phyloP scores from a whole-genome alignment of 2,113 vertebrate genomes.

The Macquaria australasica region DNA sequence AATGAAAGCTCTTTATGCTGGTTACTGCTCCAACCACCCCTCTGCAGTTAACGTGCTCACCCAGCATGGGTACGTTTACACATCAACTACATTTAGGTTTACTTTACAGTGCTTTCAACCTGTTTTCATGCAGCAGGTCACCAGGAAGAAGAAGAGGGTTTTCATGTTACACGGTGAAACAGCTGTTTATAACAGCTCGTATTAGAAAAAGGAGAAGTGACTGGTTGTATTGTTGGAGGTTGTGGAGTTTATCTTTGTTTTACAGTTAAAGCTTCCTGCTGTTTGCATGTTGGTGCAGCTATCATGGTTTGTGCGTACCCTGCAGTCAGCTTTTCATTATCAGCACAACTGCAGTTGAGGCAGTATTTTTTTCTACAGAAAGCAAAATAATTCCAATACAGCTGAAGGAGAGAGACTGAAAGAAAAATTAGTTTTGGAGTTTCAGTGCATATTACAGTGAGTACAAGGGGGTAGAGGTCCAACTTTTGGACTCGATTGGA shows the following conservation, averaged over 20 bases:
- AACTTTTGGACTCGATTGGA: background rate
- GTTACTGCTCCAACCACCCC: constrained; percentile 97
- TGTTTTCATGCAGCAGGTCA: background rate
- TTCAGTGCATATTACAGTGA: background rate
- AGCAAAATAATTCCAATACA: background rate
- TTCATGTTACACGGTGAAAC: background rate
- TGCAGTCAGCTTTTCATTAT: background rate
- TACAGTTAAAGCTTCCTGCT: background rate
- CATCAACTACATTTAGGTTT: background rate
- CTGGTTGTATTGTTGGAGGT: background rate
- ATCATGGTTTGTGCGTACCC: background rate
- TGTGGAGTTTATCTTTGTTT: constrained; percentile 3
- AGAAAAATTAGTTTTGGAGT: background rate
- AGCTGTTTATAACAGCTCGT: too few relatives aligned
- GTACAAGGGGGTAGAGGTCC: too few relatives aligned
- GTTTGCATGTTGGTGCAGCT: background rate
- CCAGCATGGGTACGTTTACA: constrained; percentile 89
- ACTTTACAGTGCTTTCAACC: background rate
- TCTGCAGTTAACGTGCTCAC: constrained; percentile 97
- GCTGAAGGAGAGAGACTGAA: background rate
- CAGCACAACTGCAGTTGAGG: background rate
- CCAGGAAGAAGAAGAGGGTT: background rate
- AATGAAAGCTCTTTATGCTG: constrained; percentile 93
- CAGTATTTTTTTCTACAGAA: background rate
- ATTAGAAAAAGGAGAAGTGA: background rate